Base-by-base conservation (phyloP, 2,113 vertebrate genomes). In the human (Homo sapiens) region DNA sequence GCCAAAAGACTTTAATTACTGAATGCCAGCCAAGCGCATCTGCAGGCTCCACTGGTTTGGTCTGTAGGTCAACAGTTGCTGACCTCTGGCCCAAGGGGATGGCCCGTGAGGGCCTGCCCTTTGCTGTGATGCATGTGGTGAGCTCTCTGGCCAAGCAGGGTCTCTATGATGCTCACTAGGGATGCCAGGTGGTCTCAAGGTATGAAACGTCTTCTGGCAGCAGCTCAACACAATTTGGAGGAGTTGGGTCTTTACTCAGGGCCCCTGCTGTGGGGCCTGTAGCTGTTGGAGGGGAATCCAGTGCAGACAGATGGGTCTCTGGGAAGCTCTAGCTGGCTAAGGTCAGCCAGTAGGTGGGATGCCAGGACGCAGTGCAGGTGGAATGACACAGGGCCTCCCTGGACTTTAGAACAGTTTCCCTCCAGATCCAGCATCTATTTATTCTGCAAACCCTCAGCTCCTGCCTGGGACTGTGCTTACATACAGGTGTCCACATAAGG, bases 11-110 rank as follows among this genome's bases (percentile, higher is more conserved):
- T 22, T 35, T 6, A 10, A 16, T 4, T 11, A 9, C 64, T 2
- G 61, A 40, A 23, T 0, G 5, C 30, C 52, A 8, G 52, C 13
- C 16, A 78, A 6, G 52, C 0, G 1, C 16, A 0, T 12, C 23
- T 3, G 11, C 43, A 22, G 61, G 16, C 75, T 30, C 48, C 5
- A 50, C 32, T 22, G 76, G 18, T 8, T 52, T 11, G 5, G 48
- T 35, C 48, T 2, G 4, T 6, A 3, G 13, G 45, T 1, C n/a
- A n/a, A 10, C 23, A 7, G 6, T 2, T 2, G 22, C 57, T 35
- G 79, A 30, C 35, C 55, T 43, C 88, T 25, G 59, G 10, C 43
- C 25, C 73, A 30, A 40, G 27, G 25, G 25, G 25, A 30, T 27
- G 25, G 14, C 40, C 73, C 13, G 1, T 40, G 40, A 75, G 9